Conservation (phyloP, 92 coral and sea anemone genomes). For the Porites cylindrica region DNA sequence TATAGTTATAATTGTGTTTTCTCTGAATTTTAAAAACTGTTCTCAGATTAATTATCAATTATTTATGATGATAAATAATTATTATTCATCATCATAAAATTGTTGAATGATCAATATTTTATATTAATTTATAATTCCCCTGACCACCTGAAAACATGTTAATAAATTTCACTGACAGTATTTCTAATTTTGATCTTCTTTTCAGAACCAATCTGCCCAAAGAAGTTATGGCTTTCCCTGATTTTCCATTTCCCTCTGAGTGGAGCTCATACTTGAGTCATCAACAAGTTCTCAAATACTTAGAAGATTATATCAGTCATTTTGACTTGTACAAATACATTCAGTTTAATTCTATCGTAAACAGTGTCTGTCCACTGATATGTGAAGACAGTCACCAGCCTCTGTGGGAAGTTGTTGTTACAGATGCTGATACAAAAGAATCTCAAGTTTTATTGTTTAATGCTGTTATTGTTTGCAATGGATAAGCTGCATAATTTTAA, state of each 20-base stretch:
- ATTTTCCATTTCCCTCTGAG: constrained; percentile 77
- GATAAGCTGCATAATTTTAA: constrained; percentile 47
- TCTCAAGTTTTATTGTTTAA: constrained; percentile 48
- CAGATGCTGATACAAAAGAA: constrained; percentile 47
- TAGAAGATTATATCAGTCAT: constrained; percentile 72
- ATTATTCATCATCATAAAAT: no score
- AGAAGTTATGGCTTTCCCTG: constrained; percentile 88
- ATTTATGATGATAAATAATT: no score
- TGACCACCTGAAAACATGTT: no score
- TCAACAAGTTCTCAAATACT: constrained; percentile 61
- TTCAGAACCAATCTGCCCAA: constrained; percentile 88
- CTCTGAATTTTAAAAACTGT: no score
- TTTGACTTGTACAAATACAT: constrained; percentile 66
- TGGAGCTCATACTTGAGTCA: constrained; percentile 67
- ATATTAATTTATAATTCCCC: no score
- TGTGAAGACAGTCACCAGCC: constrained; percentile 19
- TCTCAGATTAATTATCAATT: no score
- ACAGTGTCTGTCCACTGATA: constrained; percentile 62
- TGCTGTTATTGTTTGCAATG: constrained; percentile 88
- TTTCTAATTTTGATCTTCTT: background rate
- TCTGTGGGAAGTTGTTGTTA: constrained; percentile 78
- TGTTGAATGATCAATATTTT: no score
- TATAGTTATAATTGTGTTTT: no score
- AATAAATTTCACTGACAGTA: no score
- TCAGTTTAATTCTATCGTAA: constrained; percentile 65